phyloP scores from a whole-genome alignment of 1,140 invertebrate species.

The Yoshiicerus persimilis region DNA sequence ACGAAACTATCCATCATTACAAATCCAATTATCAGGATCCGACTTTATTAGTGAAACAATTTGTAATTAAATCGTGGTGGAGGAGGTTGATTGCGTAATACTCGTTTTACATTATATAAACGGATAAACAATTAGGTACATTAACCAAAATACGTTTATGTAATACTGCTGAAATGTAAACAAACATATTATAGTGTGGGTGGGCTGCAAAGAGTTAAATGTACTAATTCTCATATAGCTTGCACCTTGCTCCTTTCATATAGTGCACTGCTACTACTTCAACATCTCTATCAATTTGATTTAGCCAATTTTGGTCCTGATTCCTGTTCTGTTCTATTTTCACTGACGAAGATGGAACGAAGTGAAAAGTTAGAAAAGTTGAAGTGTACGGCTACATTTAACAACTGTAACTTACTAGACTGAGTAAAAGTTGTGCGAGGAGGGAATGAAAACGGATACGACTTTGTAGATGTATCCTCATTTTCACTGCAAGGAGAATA shows the following conservation, averaged over 20 bases:
- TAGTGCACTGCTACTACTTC: background rate
- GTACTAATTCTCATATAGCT: too few species aligned
- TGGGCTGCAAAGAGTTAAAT: too few species aligned
- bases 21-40: background rate
- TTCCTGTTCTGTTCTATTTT: background rate
- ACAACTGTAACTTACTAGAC: background rate
- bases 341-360: constrained; percentile 6
- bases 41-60: constrained; percentile 5
- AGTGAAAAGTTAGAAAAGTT: background rate
- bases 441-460: background rate
- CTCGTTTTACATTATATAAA: too few species aligned
- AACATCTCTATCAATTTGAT: background rate
- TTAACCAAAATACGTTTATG: too few species aligned
- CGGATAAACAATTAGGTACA: too few species aligned
- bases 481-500: too few species aligned
- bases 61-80: background rate
- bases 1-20: constrained; percentile 3
- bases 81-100: too few species aligned
- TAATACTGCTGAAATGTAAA: background rate
- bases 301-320: background rate
- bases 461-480: background rate
- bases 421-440: background rate
- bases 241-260: background rate
- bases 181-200: too few species aligned
- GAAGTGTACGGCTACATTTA: background rate